These are phyloP conservation scores for Girardinus metallicus DNA, from an alignment of 2,797 vertebrate genomes.

Conservation along the genomic window DNA sequence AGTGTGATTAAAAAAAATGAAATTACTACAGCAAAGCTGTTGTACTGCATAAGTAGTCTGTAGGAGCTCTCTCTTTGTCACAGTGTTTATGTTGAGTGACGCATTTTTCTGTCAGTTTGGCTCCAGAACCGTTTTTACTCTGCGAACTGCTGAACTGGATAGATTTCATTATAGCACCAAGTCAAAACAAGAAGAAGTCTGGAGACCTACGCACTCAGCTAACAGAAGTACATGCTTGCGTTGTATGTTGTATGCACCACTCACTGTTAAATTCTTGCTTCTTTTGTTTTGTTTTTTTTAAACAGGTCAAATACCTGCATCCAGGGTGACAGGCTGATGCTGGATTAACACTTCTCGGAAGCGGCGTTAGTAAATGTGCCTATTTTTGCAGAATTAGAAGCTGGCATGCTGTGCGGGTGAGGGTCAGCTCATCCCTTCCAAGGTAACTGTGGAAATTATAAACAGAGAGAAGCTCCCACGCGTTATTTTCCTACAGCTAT, in stretches of 20 bases:
- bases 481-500: background rate
- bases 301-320: background rate
- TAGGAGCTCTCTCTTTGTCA: background rate
- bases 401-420: background rate
- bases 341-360: conserved; percentile 8
- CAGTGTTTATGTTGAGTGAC: background rate
- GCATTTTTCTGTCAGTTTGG: background rate
- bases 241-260: background rate
- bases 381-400: conserved; percentile 7
- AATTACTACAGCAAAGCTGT: background rate
- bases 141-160: background rate
- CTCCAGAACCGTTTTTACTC: background rate
- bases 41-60: background rate
- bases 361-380: conserved; percentile 14
- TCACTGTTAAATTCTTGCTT: background rate
- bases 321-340: background rate
- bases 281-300: background rate
- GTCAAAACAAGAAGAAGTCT: background rate
- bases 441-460: conserved; percentile 5
- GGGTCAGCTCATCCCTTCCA: background rate
- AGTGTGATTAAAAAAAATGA: background rate
- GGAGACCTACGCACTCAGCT: background rate
- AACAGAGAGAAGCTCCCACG: background rate
- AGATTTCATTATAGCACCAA: background rate
- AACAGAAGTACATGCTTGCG: background rate